Percentiles rank a stretch among this genome's conserved stretches.
Evolutionary conservation across 1,140 invertebrate genomes (phyloP).

Genomic region (Paraescarpia echinospica): DNA sequence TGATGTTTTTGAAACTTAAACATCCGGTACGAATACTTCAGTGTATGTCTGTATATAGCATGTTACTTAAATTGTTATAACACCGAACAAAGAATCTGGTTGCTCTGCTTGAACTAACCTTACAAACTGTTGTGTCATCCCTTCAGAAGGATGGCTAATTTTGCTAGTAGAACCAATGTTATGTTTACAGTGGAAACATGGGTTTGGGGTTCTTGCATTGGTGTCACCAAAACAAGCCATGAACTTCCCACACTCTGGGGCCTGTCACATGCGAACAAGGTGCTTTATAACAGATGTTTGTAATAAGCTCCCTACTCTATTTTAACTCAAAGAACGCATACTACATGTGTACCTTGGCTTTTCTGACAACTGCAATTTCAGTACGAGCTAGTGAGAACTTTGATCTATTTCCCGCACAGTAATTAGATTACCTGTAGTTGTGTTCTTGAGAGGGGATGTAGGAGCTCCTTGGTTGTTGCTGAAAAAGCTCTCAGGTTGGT

Average conservation of each 20-base stretch:
- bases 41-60: too few relatives aligned
- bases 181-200: not conserved
- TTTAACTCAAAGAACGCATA: not conserved
- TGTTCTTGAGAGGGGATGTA: not conserved
- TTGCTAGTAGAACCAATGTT: not conserved
- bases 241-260: not conserved
- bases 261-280: not conserved
- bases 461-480: not conserved
- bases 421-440: not conserved
- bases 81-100: too few relatives aligned
- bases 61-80: too few relatives aligned
- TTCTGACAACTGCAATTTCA: not conserved
- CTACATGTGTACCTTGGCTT: not conserved
- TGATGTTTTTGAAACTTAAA: too few relatives aligned
- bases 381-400: not conserved
- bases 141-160: too few relatives aligned
- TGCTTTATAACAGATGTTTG: not conserved
- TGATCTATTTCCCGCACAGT: not conserved
- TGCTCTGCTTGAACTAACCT: too few relatives aligned
- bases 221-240: not conserved
- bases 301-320: not conserved
- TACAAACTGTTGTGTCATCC: too few relatives aligned
- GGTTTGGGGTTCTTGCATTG: not conserved
- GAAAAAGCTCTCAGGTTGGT: not conserved
- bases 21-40: too few relatives aligned